Evolutionary conservation across 1,140 invertebrate species (phyloP).

Genomic region (Drosophila guanche): DNA sequence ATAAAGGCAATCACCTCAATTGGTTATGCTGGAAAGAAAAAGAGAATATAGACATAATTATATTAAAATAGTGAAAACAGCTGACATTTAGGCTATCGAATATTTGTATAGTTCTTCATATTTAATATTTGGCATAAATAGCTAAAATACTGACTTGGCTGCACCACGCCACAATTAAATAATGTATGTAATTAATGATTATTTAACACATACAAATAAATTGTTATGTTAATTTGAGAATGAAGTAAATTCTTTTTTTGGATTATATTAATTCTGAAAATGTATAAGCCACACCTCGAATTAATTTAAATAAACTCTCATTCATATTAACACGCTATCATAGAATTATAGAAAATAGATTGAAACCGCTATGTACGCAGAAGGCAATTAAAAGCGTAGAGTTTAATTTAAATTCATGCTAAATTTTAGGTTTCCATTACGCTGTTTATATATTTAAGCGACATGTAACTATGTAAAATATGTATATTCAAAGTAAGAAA

Average conservation of each 20-base stretch:
- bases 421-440: constrained; percentile 13
- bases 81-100: no score
- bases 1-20: no score
- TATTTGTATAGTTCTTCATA: not conserved
- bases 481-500: constrained; percentile 36
- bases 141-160: not conserved
- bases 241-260: constrained; percentile 45
- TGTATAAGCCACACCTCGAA: constrained; percentile 36
- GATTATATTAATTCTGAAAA: constrained; percentile 34
- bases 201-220: constrained; percentile 37
- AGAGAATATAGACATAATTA: not conserved
- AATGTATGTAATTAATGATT: constrained; percentile 20
- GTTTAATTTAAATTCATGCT: constrained; percentile 18
- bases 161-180: constrained; percentile 1
- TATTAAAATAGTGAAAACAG: not conserved
- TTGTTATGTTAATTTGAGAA: constrained; percentile 45
- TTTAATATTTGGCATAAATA: constrained; percentile 38
- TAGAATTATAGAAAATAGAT: not conserved
- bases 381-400: constrained; percentile 1
- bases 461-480: constrained; percentile 40
- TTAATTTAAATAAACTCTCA: constrained; percentile 27
- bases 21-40: no score
- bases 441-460: constrained; percentile 5
- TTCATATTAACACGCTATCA: constrained; percentile 3
- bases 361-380: constrained; percentile 1